Evolutionary conservation across 2,113 vertebrate species (phyloP), one percentile per base, ranked within the genome.

Genomic region (Antigone vipio): DNA sequence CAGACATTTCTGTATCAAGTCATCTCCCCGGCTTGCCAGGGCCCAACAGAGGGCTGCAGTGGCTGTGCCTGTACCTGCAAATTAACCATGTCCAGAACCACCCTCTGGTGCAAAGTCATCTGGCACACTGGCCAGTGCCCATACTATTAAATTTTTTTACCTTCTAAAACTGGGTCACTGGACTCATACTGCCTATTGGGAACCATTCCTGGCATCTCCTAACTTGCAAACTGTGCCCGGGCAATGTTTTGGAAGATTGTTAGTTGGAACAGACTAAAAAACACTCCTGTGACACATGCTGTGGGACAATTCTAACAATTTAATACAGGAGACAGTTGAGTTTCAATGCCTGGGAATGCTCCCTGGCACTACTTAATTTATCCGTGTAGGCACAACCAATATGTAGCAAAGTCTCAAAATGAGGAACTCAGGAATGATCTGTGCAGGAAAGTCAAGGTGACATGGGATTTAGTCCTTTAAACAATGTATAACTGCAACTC

Each of bases 221-320:
- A 42, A 45, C 58, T 87, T 62, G 64, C 80, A 89, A 47, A 93
- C 89, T 91, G 89, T 89, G 76, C 60, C 66, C 89, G 91, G 89
- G 91, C 60, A 87, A 62, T 93, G 44, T 88, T 94, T 93, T 89
- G 84, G 58, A 93, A 88, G 74, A 58, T 5, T 56, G 60, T 60
- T 92, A 63, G 69, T 68, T 94, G 81, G 60, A 94, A 58, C 69
- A 84, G 76, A 67, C 40, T 84, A 72, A 87, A 87, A 94, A 81
- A 6, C 74, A 62, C 38, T 95, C 77, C 66, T 60, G 77, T 72
- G 84, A 74, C 93, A 92, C 95, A 75, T 94, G 89, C 87, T 94
- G 77, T 85, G 93, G 89, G 87, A 87, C 87, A 93, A 56, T 74
- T 91, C n/a, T 85, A 94, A 72, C 77, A 85, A 78, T 87, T 89